Evolutionary conservation across 2,888 invertebrate genomes (phyloP).

Genomic region (Drosophila longiperda): DNA sequence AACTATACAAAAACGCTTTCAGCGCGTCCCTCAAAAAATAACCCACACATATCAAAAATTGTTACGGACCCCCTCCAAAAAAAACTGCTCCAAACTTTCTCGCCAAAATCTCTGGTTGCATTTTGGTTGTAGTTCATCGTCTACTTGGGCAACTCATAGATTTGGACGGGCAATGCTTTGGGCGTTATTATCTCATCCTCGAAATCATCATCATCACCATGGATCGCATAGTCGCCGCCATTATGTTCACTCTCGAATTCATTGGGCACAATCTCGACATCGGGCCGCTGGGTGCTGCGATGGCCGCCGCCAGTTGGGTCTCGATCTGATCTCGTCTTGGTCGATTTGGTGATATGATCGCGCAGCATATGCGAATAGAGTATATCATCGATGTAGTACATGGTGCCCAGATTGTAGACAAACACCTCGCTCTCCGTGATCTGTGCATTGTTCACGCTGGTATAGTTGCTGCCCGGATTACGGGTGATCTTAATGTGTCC

Average conservation of each 20-base stretch:
- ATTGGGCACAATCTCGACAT: conserved; percentile 84
- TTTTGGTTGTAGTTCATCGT: neutral
- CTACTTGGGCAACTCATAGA: conserved; percentile 84
- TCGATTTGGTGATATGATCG: conserved; percentile 79
- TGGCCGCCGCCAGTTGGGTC: conserved; percentile 69
- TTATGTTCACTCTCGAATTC: conserved; percentile 83
- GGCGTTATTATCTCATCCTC: conserved; percentile 85
- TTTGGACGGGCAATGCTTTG: conserved; percentile 84
- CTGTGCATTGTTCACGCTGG: conserved; percentile 86
- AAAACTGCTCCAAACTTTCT: neutral
- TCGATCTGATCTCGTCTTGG: conserved; percentile 75
- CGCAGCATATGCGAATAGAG: conserved; percentile 85
- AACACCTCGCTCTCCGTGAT: conserved; percentile 88
- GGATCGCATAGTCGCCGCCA: conserved; percentile 82
- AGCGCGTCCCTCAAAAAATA: conserved; percentile 53
- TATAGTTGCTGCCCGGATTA: conserved; percentile 85
- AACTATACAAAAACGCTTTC: conserved; percentile 77
- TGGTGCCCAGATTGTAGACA: conserved; percentile 88
- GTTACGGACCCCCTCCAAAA: conserved; percentile 40
- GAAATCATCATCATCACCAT: conserved; percentile 83
- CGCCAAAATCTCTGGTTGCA: neutral
- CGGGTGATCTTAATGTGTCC: conserved; percentile 86
- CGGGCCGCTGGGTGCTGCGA: conserved; percentile 76
- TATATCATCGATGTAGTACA: conserved; percentile 88
- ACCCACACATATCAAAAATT: conserved; percentile 38